Evolutionary conservation across 2,797 vertebrate genomes (phyloP).

Genomic region (Meda fulgida): DNA sequence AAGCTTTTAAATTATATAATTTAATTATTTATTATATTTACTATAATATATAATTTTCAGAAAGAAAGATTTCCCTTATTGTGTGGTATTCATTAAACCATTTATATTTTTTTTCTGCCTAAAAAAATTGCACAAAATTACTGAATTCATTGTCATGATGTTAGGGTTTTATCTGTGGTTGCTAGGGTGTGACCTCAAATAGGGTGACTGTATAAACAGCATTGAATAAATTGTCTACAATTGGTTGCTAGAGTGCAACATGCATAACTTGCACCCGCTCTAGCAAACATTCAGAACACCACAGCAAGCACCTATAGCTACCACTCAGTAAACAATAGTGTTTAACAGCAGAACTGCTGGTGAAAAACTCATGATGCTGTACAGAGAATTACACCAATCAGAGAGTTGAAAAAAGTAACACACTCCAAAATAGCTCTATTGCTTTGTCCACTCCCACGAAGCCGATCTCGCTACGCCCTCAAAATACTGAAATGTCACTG

Average conservation of each 20-base stretch:
- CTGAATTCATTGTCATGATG: not conserved
- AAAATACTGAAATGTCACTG: too few relatives aligned
- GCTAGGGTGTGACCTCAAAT: not conserved
- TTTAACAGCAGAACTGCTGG: too few relatives aligned
- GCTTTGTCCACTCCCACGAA: too few relatives aligned
- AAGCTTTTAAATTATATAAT: constrained; percentile 35
- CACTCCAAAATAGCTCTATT: too few relatives aligned
- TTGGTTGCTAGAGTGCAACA: not conserved
- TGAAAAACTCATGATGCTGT: too few relatives aligned
- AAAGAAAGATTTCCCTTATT: constrained; percentile 45
- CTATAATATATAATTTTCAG: constrained; percentile 56
- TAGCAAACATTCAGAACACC: not conserved
- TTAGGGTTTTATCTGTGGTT: not conserved
- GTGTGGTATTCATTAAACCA: constrained; percentile 35
- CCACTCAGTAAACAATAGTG: not conserved
- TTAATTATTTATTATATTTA: too few relatives aligned
- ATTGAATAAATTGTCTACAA: not conserved
- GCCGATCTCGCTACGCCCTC: too few relatives aligned
- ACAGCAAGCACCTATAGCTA: not conserved
- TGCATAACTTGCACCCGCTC: not conserved
- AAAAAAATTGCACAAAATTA: not conserved
- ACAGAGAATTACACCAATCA: not conserved
- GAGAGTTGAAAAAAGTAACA: too few relatives aligned
- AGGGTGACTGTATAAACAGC: not conserved
- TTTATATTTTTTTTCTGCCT: not conserved